phyloP scores from a whole-genome alignment of 2,888 invertebrate species.

The Smittia sp. region DNA sequence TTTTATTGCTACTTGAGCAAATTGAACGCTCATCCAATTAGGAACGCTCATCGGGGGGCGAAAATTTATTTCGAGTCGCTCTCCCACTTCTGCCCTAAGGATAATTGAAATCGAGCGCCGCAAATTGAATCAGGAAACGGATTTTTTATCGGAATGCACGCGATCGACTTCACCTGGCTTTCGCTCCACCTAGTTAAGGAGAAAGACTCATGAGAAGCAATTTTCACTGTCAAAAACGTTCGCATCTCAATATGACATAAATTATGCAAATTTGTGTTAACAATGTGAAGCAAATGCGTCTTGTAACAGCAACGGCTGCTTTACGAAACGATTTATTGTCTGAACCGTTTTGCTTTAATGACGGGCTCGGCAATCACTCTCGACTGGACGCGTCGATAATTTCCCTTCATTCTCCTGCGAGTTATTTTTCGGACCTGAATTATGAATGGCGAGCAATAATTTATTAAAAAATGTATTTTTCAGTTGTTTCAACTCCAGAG shows the following conservation, averaged over 20 bases:
- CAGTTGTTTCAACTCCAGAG: neutral
- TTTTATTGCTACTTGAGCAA: neutral
- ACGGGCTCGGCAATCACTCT: constrained; percentile 9
- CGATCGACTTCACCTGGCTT: neutral
- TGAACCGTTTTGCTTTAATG: neutral
- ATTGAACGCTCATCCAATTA: constrained; percentile 12
- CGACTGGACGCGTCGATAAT: constrained; percentile 28
- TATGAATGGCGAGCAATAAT: neutral
- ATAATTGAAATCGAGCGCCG: neutral
- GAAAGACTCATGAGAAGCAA: neutral
- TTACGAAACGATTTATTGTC: constrained; percentile 18
- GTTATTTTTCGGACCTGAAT: neutral
- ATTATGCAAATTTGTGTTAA: constrained; percentile 11
- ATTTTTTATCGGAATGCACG: neutral
- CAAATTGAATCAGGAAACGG: constrained; percentile 1
- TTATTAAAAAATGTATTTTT: neutral
- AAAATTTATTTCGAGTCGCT: neutral
- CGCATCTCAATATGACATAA: constrained; percentile 15
- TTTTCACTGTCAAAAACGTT: neutral
- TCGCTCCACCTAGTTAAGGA: neutral
- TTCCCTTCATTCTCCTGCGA: neutral
- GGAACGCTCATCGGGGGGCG: neutral
- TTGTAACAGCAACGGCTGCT: neutral
- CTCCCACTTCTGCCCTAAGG: neutral
- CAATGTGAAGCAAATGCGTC: neutral